Conservation (phyloP, 2,113 vertebrate species). For the Lamprotornis superbus region DNA sequence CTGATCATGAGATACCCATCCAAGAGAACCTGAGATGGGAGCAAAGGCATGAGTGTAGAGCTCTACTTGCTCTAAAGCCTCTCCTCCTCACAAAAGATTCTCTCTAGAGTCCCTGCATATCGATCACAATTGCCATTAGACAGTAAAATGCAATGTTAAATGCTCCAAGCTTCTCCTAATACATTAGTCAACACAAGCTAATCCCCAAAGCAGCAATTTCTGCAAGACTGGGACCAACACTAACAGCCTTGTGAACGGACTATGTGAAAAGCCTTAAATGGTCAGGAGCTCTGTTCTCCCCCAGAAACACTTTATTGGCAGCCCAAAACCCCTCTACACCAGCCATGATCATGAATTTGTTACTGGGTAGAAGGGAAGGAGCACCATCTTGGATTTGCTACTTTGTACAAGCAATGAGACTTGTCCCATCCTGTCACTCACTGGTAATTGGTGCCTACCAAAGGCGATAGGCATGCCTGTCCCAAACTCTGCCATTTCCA, state of each 20-base stretch:
- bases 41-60: neutral
- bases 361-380: neutral
- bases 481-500: neutral
- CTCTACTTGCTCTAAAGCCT: neutral
- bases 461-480: fast-evolving
- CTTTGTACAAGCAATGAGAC: neutral
- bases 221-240: neutral
- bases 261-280: neutral
- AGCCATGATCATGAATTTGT: neutral
- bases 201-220: neutral
- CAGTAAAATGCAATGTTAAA: neutral
- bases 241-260: neutral
- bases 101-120: neutral
- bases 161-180: neutral
- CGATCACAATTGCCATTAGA: neutral
- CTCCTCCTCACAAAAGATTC: neutral
- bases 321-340: neutral
- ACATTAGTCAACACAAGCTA: neutral
- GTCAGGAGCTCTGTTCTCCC: neutral
- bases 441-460: neutral
- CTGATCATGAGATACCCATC: slow-evolving; percentile 94
- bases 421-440: neutral
- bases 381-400: neutral
- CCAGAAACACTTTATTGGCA: neutral
- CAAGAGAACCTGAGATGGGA: slow-evolving; percentile 80